Conservation (phyloP, 2,888 invertebrate genomes). For the Tetropium fuscum region DNA sequence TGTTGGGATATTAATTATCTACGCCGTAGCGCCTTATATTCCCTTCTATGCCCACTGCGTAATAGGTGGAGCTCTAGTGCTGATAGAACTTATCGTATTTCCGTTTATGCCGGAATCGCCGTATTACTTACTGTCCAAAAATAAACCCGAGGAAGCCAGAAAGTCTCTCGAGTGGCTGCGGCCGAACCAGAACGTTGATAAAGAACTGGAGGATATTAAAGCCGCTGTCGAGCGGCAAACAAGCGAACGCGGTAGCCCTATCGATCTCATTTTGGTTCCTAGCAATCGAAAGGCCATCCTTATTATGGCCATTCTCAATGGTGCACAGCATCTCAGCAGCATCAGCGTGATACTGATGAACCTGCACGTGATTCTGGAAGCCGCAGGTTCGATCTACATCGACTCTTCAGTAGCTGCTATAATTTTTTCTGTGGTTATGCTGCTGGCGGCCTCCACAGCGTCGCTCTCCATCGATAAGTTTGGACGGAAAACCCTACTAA, state of each 20-base stretch:
- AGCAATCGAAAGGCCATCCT: constrained; percentile 60
- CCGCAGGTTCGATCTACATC: constrained; percentile 53
- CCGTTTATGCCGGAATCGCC: constrained; percentile 60
- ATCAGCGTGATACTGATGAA: constrained; percentile 63
- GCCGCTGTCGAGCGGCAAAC: constrained; percentile 57
- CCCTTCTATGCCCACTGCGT: constrained; percentile 52
- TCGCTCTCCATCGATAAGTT: constrained; percentile 55
- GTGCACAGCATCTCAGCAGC: constrained; percentile 60
- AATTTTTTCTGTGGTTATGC: constrained; percentile 57
- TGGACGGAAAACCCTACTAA: constrained; percentile 56
- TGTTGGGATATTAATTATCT: constrained; percentile 61
- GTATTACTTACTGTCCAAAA: constrained; percentile 60
- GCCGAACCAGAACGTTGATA: constrained; percentile 26
- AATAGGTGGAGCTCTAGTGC: constrained; percentile 54
- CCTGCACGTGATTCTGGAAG: constrained; percentile 58
- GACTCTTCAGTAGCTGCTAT: constrained; percentile 51
- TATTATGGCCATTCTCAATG: constrained; percentile 60
- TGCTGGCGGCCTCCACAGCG: constrained; percentile 53
- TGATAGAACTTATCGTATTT: constrained; percentile 58
- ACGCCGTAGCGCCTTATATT: constrained; percentile 56
- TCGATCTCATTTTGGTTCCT: constrained; percentile 56
- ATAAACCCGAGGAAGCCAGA: constrained; percentile 58
- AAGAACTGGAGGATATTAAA: constrained; percentile 20
- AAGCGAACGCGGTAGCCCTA: constrained; percentile 56
- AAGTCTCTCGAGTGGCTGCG: constrained; percentile 55